Percentiles rank a stretch among this genome's conserved stretches.
Conservation (phyloP, 2,113 vertebrate species). For the Serinus canaria region DNA sequence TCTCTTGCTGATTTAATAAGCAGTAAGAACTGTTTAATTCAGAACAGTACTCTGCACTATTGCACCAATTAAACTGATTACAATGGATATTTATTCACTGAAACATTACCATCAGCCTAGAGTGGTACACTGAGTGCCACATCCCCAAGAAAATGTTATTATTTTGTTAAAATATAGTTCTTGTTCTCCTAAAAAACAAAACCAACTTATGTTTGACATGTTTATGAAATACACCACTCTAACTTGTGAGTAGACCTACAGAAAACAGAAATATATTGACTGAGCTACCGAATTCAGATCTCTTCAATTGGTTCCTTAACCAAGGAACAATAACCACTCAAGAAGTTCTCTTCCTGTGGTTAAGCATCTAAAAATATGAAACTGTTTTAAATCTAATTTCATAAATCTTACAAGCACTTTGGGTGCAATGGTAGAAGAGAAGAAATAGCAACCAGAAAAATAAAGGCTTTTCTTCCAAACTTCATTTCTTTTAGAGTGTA, state of each 20-base stretch:
- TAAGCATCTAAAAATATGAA: neutral
- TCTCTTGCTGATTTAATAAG: constrained; percentile 56
- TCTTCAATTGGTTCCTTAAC: neutral
- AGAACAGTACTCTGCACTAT: constrained; percentile 19
- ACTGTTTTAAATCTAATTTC: neutral
- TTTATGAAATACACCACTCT: neutral
- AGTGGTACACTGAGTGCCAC: neutral
- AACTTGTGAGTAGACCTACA: neutral
- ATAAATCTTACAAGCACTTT: neutral
- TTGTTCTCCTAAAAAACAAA: neutral
- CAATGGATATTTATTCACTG: constrained; percentile 40
- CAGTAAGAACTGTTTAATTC: constrained; percentile 50
- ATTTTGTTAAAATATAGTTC: constrained; percentile 27
- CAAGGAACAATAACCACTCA: neutral
- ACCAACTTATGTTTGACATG: neutral
- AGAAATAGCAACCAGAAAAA: neutral
- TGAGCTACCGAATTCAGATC: neutral
- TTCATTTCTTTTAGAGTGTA: neutral
- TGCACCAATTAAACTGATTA: constrained; percentile 34
- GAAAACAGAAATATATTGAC: neutral
- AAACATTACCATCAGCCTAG: constrained; percentile 13
- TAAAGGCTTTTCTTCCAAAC: neutral
- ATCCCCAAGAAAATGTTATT: neutral
- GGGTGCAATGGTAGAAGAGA: neutral
- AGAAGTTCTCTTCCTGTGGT: neutral